These are phyloP conservation scores for Heliconius aoede DNA, from an alignment of 2,888 invertebrate species.

Conservation along the genomic window DNA sequence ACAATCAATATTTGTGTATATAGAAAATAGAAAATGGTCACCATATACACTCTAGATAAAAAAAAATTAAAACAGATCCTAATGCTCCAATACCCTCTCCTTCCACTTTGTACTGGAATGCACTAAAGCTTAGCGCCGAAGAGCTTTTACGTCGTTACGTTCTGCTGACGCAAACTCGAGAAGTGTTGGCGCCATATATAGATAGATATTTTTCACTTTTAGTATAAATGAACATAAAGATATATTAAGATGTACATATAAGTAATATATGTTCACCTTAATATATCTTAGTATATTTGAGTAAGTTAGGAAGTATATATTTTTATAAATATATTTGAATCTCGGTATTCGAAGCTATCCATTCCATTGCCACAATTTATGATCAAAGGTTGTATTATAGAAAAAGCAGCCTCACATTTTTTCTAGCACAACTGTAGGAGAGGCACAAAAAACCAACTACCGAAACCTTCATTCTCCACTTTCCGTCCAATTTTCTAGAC, in stretches of 20 bases:
- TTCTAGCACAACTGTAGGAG: too few species aligned
- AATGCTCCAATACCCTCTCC: conserved; percentile 12
- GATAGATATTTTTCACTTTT: background rate
- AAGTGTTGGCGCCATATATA: conserved; percentile 4
- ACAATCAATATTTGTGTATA: background rate
- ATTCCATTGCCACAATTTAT: too few species aligned
- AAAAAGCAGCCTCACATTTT: too few species aligned
- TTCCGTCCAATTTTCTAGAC: background rate
- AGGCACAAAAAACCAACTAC: too few species aligned
- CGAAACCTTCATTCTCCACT: background rate
- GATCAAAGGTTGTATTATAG: too few species aligned
- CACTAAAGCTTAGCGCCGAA: conserved; percentile 6
- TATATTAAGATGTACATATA: background rate
- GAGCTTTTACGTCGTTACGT: conserved; percentile 16
- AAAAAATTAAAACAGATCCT: background rate
- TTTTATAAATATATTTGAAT: too few species aligned
- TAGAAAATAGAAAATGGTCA: background rate
- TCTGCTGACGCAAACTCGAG: conserved; percentile 38
- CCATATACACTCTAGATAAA: background rate
- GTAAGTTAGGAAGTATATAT: too few species aligned
- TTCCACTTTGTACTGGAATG: conserved; percentile 8
- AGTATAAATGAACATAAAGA: conserved; percentile 1
- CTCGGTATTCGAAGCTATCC: too few species aligned
- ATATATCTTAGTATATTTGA: background rate
- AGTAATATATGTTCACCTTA: background rate